phyloP scores from a whole-genome alignment of 2,888 invertebrate genomes.

The Noctua pronuba region DNA sequence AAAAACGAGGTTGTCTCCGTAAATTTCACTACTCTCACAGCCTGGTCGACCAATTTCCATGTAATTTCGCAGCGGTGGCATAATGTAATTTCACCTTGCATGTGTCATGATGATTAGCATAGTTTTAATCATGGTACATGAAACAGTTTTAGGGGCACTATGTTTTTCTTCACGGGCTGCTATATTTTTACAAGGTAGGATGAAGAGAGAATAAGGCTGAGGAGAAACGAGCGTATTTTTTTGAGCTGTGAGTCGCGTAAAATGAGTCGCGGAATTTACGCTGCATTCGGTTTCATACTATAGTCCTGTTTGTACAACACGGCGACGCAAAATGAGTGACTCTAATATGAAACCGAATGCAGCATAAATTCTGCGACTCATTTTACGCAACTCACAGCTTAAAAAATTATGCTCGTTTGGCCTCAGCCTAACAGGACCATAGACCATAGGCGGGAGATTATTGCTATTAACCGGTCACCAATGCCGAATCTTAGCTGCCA shows the following conservation, averaged over 20 bases:
- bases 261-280: no score
- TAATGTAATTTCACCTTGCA: constrained; percentile 44
- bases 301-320: no score
- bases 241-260: no score
- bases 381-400: no score
- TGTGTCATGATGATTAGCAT: constrained; percentile 42
- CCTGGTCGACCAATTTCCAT: constrained; percentile 21
- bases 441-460: not conserved
- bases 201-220: not conserved
- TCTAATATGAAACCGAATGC: no score
- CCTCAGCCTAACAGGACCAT: no score
- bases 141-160: constrained; percentile 1
- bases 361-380: no score
- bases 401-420: no score
- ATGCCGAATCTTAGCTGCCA: no score
- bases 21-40: constrained; percentile 23
- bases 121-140: constrained; percentile 33
- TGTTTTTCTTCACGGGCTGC: not conserved
- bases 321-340: no score
- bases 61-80: constrained; percentile 35
- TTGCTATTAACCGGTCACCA: not conserved
- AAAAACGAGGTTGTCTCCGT: constrained; percentile 21
- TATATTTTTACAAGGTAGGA: not conserved
- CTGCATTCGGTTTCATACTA: no score
- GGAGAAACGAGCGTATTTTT: no score